phyloP scores from a whole-genome alignment of 2,888 invertebrate species.

The Nymphalis polychloros region DNA sequence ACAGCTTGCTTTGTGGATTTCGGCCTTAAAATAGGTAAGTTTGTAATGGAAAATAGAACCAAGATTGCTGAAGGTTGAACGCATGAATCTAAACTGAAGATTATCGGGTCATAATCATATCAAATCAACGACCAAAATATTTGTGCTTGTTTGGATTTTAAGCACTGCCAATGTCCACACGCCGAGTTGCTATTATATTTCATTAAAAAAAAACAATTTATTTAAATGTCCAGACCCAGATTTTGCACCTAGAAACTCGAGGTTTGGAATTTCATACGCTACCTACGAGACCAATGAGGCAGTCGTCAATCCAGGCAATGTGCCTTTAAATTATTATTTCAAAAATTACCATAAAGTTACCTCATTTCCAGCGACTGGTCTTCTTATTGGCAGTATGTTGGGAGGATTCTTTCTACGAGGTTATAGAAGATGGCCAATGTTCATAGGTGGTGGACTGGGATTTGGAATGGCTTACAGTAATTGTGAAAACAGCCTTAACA shows the following conservation, averaged over 20 bases:
- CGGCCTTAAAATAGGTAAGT: slow-evolving; percentile 67
- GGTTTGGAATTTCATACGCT: too few species aligned
- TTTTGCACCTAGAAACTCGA: too few species aligned
- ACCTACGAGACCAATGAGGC: too few species aligned
- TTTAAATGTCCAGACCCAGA: too few species aligned
- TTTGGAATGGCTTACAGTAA: slow-evolving; percentile 94
- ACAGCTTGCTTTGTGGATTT: slow-evolving; percentile 71
- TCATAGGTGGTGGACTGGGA: slow-evolving; percentile 92
- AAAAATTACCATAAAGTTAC: background rate
- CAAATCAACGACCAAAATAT: too few species aligned
- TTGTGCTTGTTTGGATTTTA: too few species aligned
- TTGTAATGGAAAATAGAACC: background rate
- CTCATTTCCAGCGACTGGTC: slow-evolving; percentile 56
- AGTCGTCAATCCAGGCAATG: too few species aligned
- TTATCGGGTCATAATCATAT: too few species aligned
- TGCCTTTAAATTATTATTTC: background rate
- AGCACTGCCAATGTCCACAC: too few species aligned
- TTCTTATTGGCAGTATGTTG: slow-evolving; percentile 70
- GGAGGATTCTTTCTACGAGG: slow-evolving; percentile 88
- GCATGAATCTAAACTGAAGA: background rate
- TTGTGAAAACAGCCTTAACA: slow-evolving; percentile 84
- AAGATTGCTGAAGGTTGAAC: background rate
- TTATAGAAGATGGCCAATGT: slow-evolving; percentile 89
- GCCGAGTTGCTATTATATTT: too few species aligned
- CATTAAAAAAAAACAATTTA: too few species aligned